Conservation (phyloP, 2,797 vertebrate genomes). For the Podarcis siculus region DNA sequence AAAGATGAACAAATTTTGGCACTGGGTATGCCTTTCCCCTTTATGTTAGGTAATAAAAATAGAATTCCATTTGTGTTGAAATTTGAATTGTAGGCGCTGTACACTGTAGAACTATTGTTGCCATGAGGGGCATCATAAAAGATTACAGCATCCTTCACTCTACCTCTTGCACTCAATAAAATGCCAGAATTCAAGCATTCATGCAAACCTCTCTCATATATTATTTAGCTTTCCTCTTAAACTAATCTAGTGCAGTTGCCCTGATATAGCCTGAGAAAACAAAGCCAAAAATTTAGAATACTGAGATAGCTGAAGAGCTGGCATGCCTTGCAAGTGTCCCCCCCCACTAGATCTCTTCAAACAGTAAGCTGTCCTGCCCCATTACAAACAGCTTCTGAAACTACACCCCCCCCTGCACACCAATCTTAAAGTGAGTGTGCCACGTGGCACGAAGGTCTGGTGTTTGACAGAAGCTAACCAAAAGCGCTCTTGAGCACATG, state of each 20-base stretch:
- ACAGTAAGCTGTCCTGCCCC: too few relatives aligned
- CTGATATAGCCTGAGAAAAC: neutral
- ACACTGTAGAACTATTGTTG: neutral
- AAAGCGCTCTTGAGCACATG: neutral
- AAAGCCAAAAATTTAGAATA: neutral
- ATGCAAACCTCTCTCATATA: conserved; percentile 21
- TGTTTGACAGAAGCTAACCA: neutral
- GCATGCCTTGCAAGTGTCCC: neutral
- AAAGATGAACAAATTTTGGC: neutral
- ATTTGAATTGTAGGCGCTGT: neutral
- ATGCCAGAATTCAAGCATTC: conserved; percentile 12
- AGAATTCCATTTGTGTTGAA: neutral
- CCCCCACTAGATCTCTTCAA: neutral
- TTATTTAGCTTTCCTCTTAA: conserved; percentile 15
- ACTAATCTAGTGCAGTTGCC: neutral
- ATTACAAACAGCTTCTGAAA: neutral
- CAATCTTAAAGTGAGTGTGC: neutral
- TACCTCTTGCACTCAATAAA: conserved; percentile 17
- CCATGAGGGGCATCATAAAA: conserved; percentile 13
- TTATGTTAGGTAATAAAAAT: neutral
- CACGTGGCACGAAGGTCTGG: neutral
- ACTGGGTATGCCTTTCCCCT: neutral
- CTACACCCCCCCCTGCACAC: too few relatives aligned
- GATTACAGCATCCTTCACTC: neutral
- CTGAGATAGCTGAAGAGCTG: neutral